Base-by-base conservation (phyloP, 2,113 vertebrate species). In the Dunckerocampus dactyliophorus region DNA sequence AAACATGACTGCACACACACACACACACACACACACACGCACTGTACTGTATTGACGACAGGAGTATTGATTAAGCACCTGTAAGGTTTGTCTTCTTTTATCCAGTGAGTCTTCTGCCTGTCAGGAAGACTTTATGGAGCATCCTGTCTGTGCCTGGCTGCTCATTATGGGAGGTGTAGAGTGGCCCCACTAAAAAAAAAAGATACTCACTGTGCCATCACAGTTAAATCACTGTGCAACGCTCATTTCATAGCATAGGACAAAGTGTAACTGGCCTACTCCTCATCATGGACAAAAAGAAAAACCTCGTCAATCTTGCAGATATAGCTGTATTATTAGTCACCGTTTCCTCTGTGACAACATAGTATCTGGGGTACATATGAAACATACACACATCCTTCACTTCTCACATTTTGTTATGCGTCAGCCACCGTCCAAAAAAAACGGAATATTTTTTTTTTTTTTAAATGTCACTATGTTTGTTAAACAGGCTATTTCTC, bases 11-110 rank as follows among this genome's bases (percentile, higher is more conserved):
- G 17, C 59, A 49, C 17, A 19, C 59, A 51, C 63, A 43, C 59
- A 69, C 42, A 62, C 51, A 42, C 56, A 28, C 53, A 47, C 53
- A 55, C 63, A 63, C 67, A 65, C 45, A 56, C 56, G 47, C 19
- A 52, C 21, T 84, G 81, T 87, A 52, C 21, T 84, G 81, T 87
- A 84, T 85, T 72, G 79, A 89, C 79, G 80, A 34, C 65, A 62
- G 51, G 60, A 16, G 39, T 87, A 88, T 87, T 80, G 89, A 89
- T 84, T 74, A 72, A 78, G 7, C 67, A 77, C 70, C 76, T 84
- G 80, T 68, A 80, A 73, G 74, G 81, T 79, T 84, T 82, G 77
- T 82, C 79, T 83, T 77, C 77, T 83, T 84, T 80, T 74, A 80
- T 76, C 76, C 57, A 48, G 73, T 10, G 46, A 58, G 72, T 62